Percentiles rank a stretch among this genome's conserved stretches.
phyloP scores from a whole-genome alignment of 1,140 invertebrate genomes.

The Drosophila guanche region DNA sequence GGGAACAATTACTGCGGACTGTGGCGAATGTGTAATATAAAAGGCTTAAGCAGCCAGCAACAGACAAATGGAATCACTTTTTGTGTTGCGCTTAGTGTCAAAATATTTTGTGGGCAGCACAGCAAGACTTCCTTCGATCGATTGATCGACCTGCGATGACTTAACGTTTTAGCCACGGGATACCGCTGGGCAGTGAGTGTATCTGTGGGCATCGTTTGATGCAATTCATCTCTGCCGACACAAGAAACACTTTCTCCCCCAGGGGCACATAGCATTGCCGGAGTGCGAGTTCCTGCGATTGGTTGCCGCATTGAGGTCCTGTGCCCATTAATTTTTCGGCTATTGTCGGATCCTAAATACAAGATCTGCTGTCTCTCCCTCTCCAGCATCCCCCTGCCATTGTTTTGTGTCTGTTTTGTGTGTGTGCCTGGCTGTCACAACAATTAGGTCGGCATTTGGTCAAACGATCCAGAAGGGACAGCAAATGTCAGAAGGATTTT shows the following conservation, averaged over 20 bases:
- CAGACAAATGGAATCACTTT: constrained; percentile 18
- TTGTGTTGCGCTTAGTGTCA: constrained; percentile 65
- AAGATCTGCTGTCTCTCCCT: constrained; percentile 46
- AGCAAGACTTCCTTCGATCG: constrained; percentile 68
- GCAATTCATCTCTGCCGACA: constrained; percentile 71
- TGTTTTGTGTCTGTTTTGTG: constrained; percentile 41
- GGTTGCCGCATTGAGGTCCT: constrained; percentile 30
- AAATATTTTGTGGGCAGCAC: constrained; percentile 74
- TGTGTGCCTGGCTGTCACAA: constrained; percentile 69
- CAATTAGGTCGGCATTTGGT: constrained; percentile 80
- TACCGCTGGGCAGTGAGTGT: constrained; percentile 10
- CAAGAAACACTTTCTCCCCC: constrained; percentile 72
- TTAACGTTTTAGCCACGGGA: constrained; percentile 68
- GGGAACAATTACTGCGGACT: constrained; percentile 52
- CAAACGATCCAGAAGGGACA: constrained; percentile 51
- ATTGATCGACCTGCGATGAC: constrained; percentile 60
- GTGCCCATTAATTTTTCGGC: constrained; percentile 68
- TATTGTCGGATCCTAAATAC: constrained; percentile 69
- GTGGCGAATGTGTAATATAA: constrained; percentile 53
- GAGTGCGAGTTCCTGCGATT: constrained; percentile 19
- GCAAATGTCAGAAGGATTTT: constrained; percentile 76
- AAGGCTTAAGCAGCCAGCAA: constrained; percentile 54
- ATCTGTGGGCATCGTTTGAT: constrained; percentile 55
- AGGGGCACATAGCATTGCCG: constrained; percentile 21
- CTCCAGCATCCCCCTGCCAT: constrained; percentile 13